Base-by-base conservation (phyloP, 1,140 invertebrate genomes). In the Grapholita molesta region DNA sequence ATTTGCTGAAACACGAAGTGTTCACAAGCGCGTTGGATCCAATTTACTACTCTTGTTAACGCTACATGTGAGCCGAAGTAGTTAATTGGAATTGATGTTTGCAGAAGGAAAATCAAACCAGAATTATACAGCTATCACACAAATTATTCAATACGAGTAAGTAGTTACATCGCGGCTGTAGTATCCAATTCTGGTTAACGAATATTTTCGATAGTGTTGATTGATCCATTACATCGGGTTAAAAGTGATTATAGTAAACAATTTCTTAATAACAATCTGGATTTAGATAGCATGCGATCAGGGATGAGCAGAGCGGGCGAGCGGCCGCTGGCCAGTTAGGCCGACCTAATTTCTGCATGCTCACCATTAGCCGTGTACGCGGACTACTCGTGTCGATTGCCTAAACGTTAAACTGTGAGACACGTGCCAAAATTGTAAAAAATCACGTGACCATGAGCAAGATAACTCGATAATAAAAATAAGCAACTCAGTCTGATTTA, bases 221-320 rank as follows among this genome's bases (percentile, higher is more conserved):
- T n/a, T 61, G 55, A 61, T 61, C 55, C 55, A 15, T 61, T 15
- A 61, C 25, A 28, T 25, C 55, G 30, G 55, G 55, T 61, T 25
- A 30, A 61, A 61, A n/a, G n/a, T n/a, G 25, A 18, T 32, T 30
- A 0, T 61, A 61, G 30, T 61, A 61, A 61, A 61, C 55, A 15
- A 61, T 61, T 61, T 61, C 55, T 61, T 61, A 12, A 55, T 55
- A 55, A 61, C 55, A 61, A 25, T 61, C 55, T 61, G 55, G 55
- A 61, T 61, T 61, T 61, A 61, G 55, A 61, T 28, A 30, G 55
- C 24, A n/a, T 6, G 55, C 55, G n/a, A 61, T 61, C 25, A 61
- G 55, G 30, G 55, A 61, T 61, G 55, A 15, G 48, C 53, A 11
- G 2, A 11, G 53, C 53, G 25, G n/a, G n/a, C n/a, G n/a, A n/a